Percentiles rank a stretch among this genome's conserved stretches.
Evolutionary conservation across 2,113 vertebrate species (phyloP).

Genomic region (Ranitomeya imitator): DNA sequence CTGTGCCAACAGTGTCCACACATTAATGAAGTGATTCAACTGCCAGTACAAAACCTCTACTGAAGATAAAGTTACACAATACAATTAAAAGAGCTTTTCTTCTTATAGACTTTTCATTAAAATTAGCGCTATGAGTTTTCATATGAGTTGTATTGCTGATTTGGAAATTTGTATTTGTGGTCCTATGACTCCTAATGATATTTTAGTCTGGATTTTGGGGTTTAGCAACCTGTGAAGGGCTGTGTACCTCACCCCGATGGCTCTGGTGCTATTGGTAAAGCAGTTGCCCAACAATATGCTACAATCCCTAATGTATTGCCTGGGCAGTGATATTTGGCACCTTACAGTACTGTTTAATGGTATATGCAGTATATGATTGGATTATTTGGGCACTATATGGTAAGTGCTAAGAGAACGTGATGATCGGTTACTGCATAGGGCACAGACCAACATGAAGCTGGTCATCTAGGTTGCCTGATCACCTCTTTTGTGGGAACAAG

Average conservation of each 20-base stretch:
- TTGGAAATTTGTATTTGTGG: background rate
- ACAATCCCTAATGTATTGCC: too few species aligned
- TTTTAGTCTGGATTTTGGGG: background rate
- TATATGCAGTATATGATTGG: too few species aligned
- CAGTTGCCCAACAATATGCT: too few species aligned
- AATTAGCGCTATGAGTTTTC: too few species aligned
- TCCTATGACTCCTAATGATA: background rate
- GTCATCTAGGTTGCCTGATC: background rate
- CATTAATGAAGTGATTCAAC: background rate
- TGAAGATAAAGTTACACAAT: background rate
- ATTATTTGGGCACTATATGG: background rate
- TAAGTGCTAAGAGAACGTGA: background rate
- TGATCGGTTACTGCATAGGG: background rate
- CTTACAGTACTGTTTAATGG: too few species aligned
- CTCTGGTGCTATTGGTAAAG: too few species aligned
- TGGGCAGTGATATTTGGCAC: too few species aligned
- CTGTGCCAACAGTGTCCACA: background rate
- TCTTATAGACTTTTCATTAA: background rate
- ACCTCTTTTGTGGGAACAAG: background rate
- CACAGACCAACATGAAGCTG: background rate
- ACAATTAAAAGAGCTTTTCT: background rate
- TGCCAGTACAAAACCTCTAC: background rate
- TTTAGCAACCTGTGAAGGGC: too few species aligned
- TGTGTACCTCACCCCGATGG: too few species aligned
- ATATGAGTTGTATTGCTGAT: background rate